Conservation (phyloP, 2,888 invertebrate species). For the Eupithecia subfuscata region DNA sequence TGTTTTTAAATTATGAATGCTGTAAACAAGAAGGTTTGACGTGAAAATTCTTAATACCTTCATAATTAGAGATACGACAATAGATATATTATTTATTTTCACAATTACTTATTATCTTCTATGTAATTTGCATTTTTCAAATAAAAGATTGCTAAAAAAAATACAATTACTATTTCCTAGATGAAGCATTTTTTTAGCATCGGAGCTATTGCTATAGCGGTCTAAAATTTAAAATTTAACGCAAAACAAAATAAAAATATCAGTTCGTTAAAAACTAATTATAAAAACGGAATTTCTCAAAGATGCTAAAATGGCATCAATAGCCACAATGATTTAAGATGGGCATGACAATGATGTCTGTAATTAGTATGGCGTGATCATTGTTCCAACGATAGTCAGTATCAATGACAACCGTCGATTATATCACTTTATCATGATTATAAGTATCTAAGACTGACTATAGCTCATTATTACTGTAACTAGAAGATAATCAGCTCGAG, state of each 20-base stretch:
- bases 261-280: neutral
- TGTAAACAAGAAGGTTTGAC: conserved; percentile 15
- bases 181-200: neutral
- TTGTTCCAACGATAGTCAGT: conserved; percentile 27
- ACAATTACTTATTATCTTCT: neutral
- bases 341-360: conserved; percentile 23
- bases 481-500: neutral
- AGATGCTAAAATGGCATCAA: neutral
- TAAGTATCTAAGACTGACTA: neutral
- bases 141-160: neutral
- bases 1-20: conserved; percentile 31
- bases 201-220: neutral
- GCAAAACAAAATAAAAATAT: neutral
- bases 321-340: conserved; percentile 14
- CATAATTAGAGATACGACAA: neutral
- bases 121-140: neutral
- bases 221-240: neutral
- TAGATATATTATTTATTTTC: neutral
- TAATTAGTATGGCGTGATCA: conserved; percentile 25
- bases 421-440: conserved; percentile 20
- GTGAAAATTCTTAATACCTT: conserved; percentile 5
- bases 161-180: neutral
- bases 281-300: neutral
- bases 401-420: conserved; percentile 29
- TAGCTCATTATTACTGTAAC: neutral